Evolutionary conservation across 2,113 vertebrate species (phyloP), one percentile per base, ranked within the genome.

Genomic region (Macrotis lagotis): DNA sequence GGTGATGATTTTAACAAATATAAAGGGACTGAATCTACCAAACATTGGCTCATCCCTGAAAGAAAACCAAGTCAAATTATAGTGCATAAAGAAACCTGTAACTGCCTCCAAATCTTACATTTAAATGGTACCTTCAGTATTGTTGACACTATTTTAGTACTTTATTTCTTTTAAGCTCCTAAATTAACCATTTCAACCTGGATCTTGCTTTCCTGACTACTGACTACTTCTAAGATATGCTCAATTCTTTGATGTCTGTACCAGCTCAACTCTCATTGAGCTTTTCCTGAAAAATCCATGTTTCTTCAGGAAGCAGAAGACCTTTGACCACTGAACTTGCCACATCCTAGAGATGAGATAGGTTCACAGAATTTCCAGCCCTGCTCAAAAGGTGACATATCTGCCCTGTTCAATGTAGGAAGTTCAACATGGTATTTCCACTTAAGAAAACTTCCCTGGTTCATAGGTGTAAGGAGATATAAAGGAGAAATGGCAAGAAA

Each of bases 401-500:
- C 31, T 66, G 31, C 31, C 3, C 31, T 6, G 37, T n/a, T 83
- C n/a, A 83, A 22, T 44, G n/a, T 11, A 59, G 28, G 66, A 44
- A 83, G 5, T 83, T 19, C 66, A 83, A 83, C 5, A n/a, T 22
- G n/a, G 16, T n/a, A 44, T 83, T 44, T 83, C 66, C 37, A 44
- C 37, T 44, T 83, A 83, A 44, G 66, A 83, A 83, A 44, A 22
- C n/a, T 83, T 83, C 19, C 66, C n/a, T 44, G 6, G 22, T 83
- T 83, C n/a, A 44, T 83, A 83, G n/a, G 19, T 44, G 16, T 26
- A 50, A 95, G 50, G 6, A n/a, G 49, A 88, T 88, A n/a, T 91
- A 90, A 14, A 4, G 50, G 7, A 91, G 93, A n/a, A 91, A 51
- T 10, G 93, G 93, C n/a, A 92, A 83, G 88, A 94, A 28, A 94